Evolutionary conservation across 2,797 vertebrate genomes (phyloP).

Genomic region (Peromyscus aztecus): DNA sequence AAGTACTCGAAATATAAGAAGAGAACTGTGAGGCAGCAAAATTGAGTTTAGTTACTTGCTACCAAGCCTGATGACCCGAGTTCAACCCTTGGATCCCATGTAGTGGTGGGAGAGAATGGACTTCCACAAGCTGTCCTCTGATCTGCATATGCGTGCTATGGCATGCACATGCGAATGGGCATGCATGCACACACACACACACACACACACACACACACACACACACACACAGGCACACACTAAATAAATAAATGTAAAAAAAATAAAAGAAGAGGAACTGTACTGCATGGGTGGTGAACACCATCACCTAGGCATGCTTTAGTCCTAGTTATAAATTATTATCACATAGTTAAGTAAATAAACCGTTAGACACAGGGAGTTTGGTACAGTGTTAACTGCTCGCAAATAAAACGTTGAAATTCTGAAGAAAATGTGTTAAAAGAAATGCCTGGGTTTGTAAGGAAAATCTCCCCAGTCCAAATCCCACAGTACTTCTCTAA

Average conservation of each 20-base stretch:
- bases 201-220: not conserved
- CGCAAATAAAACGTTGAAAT: conserved; percentile 41
- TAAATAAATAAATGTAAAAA: not conserved
- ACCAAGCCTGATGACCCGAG: not conserved
- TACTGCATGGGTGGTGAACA: not conserved
- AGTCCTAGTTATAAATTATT: conserved; percentile 34
- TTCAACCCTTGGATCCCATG: not conserved
- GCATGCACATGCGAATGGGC: too few species aligned
- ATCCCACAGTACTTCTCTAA: not conserved
- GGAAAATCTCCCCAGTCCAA: not conserved
- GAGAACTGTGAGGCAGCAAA: not conserved
- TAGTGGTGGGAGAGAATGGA: not conserved
- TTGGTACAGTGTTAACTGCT: not conserved
- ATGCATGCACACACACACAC: not conserved
- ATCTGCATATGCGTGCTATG: not conserved
- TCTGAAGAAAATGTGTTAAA: conserved; percentile 28
- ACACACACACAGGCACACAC: not conserved
- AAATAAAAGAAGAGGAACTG: not conserved
- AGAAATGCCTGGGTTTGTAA: not conserved
- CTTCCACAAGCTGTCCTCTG: not conserved
- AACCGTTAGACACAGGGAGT: not conserved
- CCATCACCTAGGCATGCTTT: not conserved
- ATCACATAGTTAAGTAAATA: not conserved
- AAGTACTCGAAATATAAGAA: not conserved
- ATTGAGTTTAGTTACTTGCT: not conserved